Evolutionary conservation across 2,797 vertebrate genomes (phyloP).

Genomic region (Allobates femoralis): DNA sequence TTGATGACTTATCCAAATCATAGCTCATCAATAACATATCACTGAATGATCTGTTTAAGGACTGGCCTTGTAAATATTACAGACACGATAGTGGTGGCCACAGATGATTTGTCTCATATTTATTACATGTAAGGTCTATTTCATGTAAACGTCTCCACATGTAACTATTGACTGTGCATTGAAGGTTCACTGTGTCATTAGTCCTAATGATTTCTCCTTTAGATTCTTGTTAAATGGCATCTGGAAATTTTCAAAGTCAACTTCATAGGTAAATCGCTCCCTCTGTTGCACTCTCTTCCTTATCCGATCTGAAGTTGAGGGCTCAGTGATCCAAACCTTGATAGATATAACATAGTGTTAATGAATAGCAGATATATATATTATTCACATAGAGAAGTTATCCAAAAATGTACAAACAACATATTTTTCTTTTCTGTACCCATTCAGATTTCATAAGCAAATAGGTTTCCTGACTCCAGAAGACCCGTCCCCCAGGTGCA

Average conservation of each 20-base stretch:
- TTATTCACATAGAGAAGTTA: neutral
- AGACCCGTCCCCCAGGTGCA: no score
- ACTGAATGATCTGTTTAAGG: no score
- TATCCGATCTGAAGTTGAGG: constrained; percentile 78
- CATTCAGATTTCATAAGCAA: no score
- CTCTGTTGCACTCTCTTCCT: constrained; percentile 76
- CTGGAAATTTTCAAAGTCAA: constrained; percentile 82
- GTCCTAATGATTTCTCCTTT: constrained; percentile 69
- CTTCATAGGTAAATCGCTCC: constrained; percentile 72
- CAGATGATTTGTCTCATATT: neutral
- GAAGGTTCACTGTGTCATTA: constrained; percentile 20
- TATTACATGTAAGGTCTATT: neutral
- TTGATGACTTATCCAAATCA: no score
- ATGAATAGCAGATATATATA: neutral
- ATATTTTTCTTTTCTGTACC: neutral
- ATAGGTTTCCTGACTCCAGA: no score
- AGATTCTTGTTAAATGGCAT: constrained; percentile 82
- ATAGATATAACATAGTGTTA: constrained; percentile 46
- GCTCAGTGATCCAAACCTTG: constrained; percentile 84
- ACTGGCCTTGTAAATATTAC: neutral
- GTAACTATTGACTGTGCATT: neutral
- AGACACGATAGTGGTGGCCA: neutral
- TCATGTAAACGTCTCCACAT: neutral
- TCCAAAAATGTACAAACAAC: neutral
- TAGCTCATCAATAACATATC: no score